phyloP scores from a whole-genome alignment of 2,113 vertebrate genomes.

The Dipodomys merriami region DNA sequence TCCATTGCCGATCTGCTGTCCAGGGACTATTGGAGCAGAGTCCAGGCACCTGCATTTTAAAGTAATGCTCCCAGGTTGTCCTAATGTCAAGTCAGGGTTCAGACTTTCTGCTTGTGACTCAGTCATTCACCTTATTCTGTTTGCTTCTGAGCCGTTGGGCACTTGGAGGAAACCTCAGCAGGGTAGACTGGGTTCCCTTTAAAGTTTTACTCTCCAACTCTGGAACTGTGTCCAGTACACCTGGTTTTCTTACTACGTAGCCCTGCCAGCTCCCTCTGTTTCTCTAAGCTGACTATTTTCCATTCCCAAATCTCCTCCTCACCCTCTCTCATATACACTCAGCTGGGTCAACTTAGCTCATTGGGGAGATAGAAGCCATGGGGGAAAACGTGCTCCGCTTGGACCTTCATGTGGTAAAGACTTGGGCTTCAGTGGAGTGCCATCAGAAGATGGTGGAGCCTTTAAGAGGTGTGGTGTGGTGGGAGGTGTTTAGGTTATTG shows the following conservation, averaged over 20 bases:
- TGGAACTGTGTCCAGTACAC: not conserved
- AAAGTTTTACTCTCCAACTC: not conserved
- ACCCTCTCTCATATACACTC: not conserved
- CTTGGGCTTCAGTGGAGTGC: not conserved
- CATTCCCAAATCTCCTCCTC: not conserved
- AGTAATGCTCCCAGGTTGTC: not conserved
- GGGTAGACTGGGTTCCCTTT: not conserved
- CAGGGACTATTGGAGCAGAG: not conserved
- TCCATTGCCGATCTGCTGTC: not conserved
- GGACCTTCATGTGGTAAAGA: not conserved
- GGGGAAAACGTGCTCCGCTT: not conserved
- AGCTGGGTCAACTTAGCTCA: not conserved
- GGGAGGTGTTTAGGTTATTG: not conserved
- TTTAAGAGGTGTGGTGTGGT: not conserved
- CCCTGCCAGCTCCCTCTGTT: not conserved
- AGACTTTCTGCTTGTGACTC: not conserved
- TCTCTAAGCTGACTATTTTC: not conserved
- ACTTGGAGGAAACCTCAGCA: not conserved
- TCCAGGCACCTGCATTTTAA: not conserved
- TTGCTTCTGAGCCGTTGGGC: not conserved
- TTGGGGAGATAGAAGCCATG: not conserved
- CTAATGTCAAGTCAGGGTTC: not conserved
- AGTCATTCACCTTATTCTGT: not conserved
- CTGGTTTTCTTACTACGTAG: not conserved
- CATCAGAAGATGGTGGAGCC: not conserved